Evolutionary conservation across 2,113 vertebrate genomes (phyloP).

Genomic region (Brachyhypopomus gauderio): DNA sequence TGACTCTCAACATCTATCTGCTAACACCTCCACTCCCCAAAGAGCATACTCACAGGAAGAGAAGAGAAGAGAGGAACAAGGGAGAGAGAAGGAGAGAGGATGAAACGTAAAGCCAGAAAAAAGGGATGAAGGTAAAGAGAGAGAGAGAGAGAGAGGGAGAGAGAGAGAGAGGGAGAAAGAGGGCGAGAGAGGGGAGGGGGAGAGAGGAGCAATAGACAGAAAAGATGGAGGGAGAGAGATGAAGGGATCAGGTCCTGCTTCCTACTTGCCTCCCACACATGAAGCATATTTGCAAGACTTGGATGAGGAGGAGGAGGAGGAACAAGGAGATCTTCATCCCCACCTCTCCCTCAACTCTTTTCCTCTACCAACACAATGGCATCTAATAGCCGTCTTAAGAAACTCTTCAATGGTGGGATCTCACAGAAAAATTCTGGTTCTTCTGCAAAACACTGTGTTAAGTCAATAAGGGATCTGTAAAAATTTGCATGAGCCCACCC

Average conservation of each 20-base stretch:
- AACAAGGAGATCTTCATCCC: slow-evolving; percentile 42
- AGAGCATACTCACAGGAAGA: background rate
- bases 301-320: slow-evolving; percentile 46
- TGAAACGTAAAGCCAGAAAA: background rate
- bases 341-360: slow-evolving; percentile 16
- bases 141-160: background rate
- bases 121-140: background rate
- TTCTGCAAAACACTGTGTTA: background rate
- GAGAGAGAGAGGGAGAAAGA: background rate
- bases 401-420: slow-evolving; percentile 18
- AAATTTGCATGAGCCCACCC: too few species aligned
- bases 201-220: background rate
- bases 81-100: background rate
- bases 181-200: background rate
- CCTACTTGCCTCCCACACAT: slow-evolving; percentile 49
- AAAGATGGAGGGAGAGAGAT: background rate
- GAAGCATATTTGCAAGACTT: slow-evolving; percentile 32
- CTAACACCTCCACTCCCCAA: background rate
- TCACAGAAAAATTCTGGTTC: background rate
- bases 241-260: slow-evolving; percentile 29
- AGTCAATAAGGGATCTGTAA: too few species aligned
- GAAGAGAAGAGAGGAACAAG: background rate
- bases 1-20: background rate
- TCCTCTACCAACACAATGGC: slow-evolving; percentile 16
- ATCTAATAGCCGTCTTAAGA: slow-evolving; percentile 37